Conservation (phyloP, 2,797 vertebrate genomes). For the Coendou prehensilis region DNA sequence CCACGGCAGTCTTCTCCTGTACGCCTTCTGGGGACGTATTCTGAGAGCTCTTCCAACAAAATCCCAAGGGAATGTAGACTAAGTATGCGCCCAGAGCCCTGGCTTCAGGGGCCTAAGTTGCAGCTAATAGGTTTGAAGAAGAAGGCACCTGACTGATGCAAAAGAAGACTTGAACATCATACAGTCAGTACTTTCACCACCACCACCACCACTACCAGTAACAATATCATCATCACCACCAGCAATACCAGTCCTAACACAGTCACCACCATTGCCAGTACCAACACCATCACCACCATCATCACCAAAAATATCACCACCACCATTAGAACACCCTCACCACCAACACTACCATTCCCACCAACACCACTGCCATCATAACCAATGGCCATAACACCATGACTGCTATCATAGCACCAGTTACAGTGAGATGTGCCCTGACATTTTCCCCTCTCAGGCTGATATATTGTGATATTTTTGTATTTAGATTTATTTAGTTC, state of each 20-base stretch:
- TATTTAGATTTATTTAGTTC: neutral
- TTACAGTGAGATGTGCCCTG: neutral
- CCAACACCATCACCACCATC: neutral
- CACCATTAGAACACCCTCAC: neutral
- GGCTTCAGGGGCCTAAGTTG: neutral
- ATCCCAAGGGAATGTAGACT: neutral
- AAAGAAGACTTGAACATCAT: slow-evolving; percentile 32
- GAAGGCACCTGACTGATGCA: neutral
- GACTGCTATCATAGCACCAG: neutral
- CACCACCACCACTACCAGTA: neutral
- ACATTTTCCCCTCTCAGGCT: neutral
- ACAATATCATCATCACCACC: too few species aligned
- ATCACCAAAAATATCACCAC: neutral
- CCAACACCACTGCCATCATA: neutral
- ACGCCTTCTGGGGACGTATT: neutral
- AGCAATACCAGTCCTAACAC: neutral
- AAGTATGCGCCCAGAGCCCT: neutral
- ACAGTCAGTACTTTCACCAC: neutral
- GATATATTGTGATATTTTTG: neutral
- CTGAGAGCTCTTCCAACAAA: neutral
- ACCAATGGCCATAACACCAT: too few species aligned
- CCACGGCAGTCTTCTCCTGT: neutral
- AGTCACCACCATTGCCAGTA: neutral
- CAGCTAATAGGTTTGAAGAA: neutral
- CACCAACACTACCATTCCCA: too few species aligned